Evolutionary conservation across 1,140 invertebrate genomes (phyloP).

Genomic region (Brachionus paranguensis): DNA sequence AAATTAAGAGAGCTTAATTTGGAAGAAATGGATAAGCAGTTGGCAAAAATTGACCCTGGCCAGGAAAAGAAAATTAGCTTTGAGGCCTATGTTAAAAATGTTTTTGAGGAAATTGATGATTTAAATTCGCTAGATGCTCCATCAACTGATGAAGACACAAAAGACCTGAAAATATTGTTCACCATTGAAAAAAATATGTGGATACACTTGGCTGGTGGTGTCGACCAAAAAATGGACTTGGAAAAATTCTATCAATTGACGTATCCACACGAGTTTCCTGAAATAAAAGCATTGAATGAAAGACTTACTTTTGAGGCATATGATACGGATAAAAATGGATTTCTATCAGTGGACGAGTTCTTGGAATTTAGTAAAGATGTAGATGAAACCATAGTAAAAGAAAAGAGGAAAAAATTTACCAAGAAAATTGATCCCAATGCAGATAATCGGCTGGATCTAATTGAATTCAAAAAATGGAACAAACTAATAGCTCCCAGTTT

Average conservation of each 20-base stretch:
- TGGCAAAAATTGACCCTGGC: not conserved
- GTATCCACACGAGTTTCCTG: constrained; percentile 2
- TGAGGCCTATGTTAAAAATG: not conserved
- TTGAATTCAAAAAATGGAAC: constrained; percentile 5
- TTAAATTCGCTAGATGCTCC: not conserved
- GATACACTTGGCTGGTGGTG: not conserved
- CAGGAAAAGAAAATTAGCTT: not conserved
- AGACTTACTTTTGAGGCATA: not conserved
- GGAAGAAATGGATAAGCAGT: not conserved
- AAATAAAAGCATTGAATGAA: not conserved
- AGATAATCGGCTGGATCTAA: not conserved
- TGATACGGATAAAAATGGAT: not conserved
- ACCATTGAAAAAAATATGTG: constrained; percentile 10
- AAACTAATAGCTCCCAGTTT: not conserved
- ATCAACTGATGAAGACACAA: not conserved
- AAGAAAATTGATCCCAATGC: not conserved
- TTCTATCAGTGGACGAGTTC: constrained; percentile 3
- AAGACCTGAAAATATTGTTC: not conserved
- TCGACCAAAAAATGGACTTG: not conserved
- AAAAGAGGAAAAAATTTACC: not conserved
- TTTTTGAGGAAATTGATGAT: constrained; percentile 25
- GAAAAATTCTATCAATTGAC: not conserved
- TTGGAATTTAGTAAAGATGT: constrained; percentile 23
- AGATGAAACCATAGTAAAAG: not conserved
- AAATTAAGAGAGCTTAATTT: not conserved